Evolutionary conservation across 2,888 invertebrate genomes (phyloP), one percentile per base, ranked within the genome.

Genomic region (Dione vanillae): DNA sequence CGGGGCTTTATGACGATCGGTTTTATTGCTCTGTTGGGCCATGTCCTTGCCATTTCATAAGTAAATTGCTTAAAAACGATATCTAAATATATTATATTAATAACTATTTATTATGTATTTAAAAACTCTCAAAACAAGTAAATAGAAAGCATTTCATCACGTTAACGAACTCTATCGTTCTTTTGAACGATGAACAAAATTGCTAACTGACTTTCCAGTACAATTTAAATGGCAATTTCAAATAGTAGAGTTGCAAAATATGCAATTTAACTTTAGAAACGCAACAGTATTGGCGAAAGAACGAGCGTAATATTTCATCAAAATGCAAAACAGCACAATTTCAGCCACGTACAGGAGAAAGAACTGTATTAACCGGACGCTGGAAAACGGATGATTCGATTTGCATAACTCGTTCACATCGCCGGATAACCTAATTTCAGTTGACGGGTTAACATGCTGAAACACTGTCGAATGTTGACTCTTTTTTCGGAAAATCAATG

Each of bases 381-480:
- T 86, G 87, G 82, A 84, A 89, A 89, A 90, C 91, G 86, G 89
- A 91, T 91, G 90, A 91, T 86, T 87, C 80, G 77, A 91, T 91
- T 90, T 91, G 87, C 90, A 90, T 91, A 91, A 90, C 89, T 88
- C 86, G 87, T 88, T 90, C 90, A 87, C 88, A 85, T 85, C 82
- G 83, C 78, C 79, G 81, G 84, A 80, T 89, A 90, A 90, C 84
- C 84, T 87, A 85, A 91, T 91, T 91, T 85, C 78, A 75, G 77
- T 79, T 84, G 87, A 88, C 86, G 82, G 84, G 84, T 83, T 85
- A 83, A 86, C 85, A 76, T 77, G 82, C 78, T 76, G 80, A 80
- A 82, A 71, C 69, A 71, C 64, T 67, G 67, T 51, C 54, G 56
- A 64, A 62, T 71, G 66, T 66, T 69, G 62, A 52, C 64, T 69